Conservation (phyloP, 2,888 invertebrate genomes). For the Drosophila sordidula region DNA sequence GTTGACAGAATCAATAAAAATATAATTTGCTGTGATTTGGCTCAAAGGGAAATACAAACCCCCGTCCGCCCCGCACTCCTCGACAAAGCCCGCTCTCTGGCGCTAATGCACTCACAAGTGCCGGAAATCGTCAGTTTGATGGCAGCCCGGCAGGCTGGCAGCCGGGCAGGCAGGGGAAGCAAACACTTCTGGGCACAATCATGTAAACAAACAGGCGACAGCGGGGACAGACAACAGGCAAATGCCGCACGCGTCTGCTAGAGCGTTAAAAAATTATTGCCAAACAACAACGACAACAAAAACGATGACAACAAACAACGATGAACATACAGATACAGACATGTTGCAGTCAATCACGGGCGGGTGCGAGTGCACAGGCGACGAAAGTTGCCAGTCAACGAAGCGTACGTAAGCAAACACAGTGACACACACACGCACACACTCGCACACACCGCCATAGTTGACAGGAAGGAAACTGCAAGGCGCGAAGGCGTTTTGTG, state of each 20-base stretch:
- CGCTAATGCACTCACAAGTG: constrained; percentile 57
- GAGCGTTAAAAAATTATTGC: constrained; percentile 61
- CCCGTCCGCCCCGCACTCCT: not conserved
- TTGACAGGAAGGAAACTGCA: constrained; percentile 45
- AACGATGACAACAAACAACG: constrained; percentile 32
- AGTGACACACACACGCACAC: constrained; percentile 35
- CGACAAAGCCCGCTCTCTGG: not conserved
- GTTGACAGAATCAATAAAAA: constrained; percentile 74
- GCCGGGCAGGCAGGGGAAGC: no score
- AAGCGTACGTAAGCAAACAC: constrained; percentile 81
- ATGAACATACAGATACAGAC: constrained; percentile 52
- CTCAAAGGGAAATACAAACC: constrained; percentile 63
- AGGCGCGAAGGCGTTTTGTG: constrained; percentile 68
- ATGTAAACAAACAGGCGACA: constrained; percentile 70
- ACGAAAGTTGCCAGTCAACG: constrained; percentile 79
- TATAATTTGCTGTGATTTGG: constrained; percentile 79
- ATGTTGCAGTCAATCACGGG: constrained; percentile 78
- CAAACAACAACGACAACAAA: constrained; percentile 43
- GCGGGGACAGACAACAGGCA: constrained; percentile 38
- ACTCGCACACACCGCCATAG: constrained; percentile 13
- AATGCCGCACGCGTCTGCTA: constrained; percentile 67
- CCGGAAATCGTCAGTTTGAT: constrained; percentile 13
- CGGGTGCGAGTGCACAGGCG: constrained; percentile 66
- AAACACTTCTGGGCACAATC: constrained; percentile 73
- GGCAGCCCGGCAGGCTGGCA: not conserved